Percentiles rank a stretch among this genome's conserved stretches.
These are phyloP conservation scores for Calephelis virginiensis DNA, from an alignment of 1,140 invertebrate species.

Conservation along the genomic window DNA sequence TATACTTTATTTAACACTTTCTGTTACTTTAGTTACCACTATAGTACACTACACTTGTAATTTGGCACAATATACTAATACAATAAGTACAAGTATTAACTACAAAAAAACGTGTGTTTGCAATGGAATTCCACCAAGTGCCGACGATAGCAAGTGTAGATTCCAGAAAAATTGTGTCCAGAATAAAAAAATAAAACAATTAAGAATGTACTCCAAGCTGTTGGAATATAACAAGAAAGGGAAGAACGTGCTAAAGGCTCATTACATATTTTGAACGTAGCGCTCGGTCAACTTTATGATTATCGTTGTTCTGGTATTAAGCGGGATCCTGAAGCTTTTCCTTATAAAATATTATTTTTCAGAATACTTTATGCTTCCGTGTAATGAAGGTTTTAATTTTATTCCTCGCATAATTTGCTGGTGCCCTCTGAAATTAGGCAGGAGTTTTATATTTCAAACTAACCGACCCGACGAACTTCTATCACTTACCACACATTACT, in stretches of 20 bases:
- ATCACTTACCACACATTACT: too few relatives aligned
- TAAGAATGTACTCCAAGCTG: background rate
- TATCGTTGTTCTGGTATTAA: constrained; percentile 9
- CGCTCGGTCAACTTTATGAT: constrained; percentile 15
- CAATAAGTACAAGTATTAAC: too few relatives aligned
- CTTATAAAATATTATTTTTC: constrained; percentile 10
- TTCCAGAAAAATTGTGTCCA: background rate
- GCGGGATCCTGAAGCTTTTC: constrained; percentile 10
- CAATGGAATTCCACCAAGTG: too few relatives aligned
- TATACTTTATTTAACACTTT: too few relatives aligned
- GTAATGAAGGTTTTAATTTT: constrained; percentile 12
- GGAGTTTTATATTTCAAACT: background rate
- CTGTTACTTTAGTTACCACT: too few relatives aligned
- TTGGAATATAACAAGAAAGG: background rate
- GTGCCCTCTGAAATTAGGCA: background rate
- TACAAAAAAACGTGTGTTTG: too few relatives aligned
- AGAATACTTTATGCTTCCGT: constrained; percentile 12
- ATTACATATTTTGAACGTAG: constrained; percentile 14
- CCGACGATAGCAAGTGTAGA: too few relatives aligned
- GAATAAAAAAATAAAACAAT: constrained; percentile 10
- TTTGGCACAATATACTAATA: too few relatives aligned
- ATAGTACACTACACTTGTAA: too few relatives aligned
- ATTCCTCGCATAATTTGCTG: background rate
- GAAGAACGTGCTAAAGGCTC: constrained; percentile 11
- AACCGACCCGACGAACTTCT: too few relatives aligned